A percentile compares a stretch with the other conserved stretches of the same genome.
Conservation (phyloP, 92 coral and sea anemone species). For the Parazoanthus darwini region DNA sequence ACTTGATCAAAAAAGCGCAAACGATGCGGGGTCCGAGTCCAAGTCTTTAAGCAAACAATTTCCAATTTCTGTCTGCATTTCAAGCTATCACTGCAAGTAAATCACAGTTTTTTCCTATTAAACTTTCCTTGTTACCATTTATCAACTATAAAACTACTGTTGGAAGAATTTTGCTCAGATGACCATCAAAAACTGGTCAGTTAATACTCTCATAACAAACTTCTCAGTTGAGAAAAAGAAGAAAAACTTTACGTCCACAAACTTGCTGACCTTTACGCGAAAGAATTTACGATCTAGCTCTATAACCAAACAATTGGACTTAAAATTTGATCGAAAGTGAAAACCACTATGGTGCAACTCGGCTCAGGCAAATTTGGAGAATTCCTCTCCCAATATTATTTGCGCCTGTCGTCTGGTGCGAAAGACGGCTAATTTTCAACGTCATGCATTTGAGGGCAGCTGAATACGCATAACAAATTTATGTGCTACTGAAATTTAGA, state of each 20-base stretch:
- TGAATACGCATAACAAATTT: not conserved
- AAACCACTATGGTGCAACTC: not conserved
- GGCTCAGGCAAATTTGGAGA: not conserved
- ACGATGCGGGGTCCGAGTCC: too few species aligned
- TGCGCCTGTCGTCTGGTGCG: constrained; percentile 30
- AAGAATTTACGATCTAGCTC: too few species aligned
- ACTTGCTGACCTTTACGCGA: too few species aligned
- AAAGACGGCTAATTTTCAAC: not conserved
- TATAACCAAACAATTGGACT: too few species aligned
- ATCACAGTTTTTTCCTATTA: not conserved
- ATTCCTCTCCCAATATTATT: not conserved
- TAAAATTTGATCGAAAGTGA: not conserved
- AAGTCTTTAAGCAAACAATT: too few species aligned
- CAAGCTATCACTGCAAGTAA: not conserved
- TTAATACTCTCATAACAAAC: too few species aligned
- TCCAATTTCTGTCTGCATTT: not conserved
- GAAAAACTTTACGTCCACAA: too few species aligned
- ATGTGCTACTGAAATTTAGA: not conserved
- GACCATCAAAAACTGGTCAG: not conserved
- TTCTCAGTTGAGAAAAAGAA: too few species aligned
- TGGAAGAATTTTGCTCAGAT: not conserved
- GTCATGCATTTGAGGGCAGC: not conserved
- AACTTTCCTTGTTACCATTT: not conserved
- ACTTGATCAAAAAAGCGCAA: too few species aligned
- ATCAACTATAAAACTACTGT: not conserved